A percentile compares a stretch with the other conserved stretches of the same genome.
These are phyloP conservation scores for Schmidtea mediterranea DNA, from an alignment of 1,140 invertebrate species.

Conservation along the genomic window DNA sequence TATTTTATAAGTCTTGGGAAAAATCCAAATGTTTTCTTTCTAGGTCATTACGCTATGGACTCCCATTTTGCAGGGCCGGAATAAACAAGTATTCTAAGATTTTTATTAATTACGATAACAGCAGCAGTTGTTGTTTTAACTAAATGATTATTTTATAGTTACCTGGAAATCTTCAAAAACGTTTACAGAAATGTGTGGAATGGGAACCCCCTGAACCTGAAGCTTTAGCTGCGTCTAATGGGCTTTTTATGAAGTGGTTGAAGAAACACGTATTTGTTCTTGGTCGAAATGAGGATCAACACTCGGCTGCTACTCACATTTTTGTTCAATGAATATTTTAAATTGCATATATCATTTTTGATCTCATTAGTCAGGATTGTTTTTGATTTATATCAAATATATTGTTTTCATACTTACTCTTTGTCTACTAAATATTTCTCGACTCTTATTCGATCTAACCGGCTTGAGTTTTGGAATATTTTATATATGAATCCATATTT, in stretches of 20 bases:
- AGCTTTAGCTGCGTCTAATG: slow-evolving; percentile 14
- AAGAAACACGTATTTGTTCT: slow-evolving; percentile 83
- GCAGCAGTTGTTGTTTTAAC: neutral
- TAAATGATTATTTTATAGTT: slow-evolving; percentile 33
- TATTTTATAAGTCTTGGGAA: neutral
- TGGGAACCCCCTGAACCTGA: slow-evolving; percentile 29
- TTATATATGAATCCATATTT: too few species aligned
- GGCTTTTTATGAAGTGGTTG: slow-evolving; percentile 44
- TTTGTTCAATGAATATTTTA: slow-evolving; percentile 38
- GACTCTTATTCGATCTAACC: too few species aligned
- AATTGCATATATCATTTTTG: slow-evolving; percentile 10
- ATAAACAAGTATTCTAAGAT: slow-evolving; percentile 38
- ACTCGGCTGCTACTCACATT: slow-evolving; percentile 60
- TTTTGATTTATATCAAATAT: too few species aligned
- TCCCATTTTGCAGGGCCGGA: slow-evolving; percentile 60
- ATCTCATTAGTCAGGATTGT: too few species aligned
- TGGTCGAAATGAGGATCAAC: slow-evolving; percentile 82
- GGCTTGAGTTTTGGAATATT: too few species aligned
- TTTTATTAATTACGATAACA: slow-evolving; percentile 6
- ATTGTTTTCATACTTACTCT: too few species aligned
- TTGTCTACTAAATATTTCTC: too few species aligned
- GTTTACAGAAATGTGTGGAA: slow-evolving; percentile 61
- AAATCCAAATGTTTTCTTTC: slow-evolving; percentile 10
- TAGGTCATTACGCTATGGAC: slow-evolving; percentile 38
- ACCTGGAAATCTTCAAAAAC: slow-evolving; percentile 56